Conservation (phyloP, 2,888 invertebrate species). For the Diarsia dahlii region DNA sequence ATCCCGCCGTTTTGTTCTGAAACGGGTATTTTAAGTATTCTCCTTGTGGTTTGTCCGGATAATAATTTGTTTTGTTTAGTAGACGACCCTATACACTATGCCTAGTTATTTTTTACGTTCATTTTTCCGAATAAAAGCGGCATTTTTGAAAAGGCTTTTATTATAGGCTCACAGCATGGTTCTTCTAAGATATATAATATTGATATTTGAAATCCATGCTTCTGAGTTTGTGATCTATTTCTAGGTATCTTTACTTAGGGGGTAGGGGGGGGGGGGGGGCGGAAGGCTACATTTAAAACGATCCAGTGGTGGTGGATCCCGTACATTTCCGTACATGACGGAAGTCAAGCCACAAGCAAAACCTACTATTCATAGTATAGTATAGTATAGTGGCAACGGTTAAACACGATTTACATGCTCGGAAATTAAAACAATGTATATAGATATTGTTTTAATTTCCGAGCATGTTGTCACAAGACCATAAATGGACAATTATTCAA, state of each 20-base stretch:
- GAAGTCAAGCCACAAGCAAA: no score
- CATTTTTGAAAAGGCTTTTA: not conserved
- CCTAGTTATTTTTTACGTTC: conserved; percentile 4
- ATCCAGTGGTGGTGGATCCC: not conserved
- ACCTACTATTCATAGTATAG: no score
- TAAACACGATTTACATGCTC: no score
- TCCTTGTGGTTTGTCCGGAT: conserved; percentile 5
- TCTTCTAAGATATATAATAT: not conserved
- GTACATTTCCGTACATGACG: no score
- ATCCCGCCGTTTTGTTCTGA: conserved; percentile 39
- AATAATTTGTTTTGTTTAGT: conserved; percentile 37
- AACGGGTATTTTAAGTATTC: conserved; percentile 31
- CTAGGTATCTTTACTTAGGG: not conserved
- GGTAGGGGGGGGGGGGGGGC: no score
- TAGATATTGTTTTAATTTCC: not conserved
- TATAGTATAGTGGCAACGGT: no score
- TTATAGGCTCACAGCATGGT: not conserved
- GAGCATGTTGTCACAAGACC: not conserved
- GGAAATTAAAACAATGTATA: no score
- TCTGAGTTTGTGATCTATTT: not conserved
- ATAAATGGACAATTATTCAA: not conserved
- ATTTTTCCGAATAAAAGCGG: not conserved
- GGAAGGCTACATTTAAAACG: not conserved
- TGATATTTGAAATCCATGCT: not conserved
- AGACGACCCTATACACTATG: not conserved